These are phyloP conservation scores for Pteronura brasiliensis DNA, from an alignment of 2,113 vertebrate species.

Conservation along the genomic window DNA sequence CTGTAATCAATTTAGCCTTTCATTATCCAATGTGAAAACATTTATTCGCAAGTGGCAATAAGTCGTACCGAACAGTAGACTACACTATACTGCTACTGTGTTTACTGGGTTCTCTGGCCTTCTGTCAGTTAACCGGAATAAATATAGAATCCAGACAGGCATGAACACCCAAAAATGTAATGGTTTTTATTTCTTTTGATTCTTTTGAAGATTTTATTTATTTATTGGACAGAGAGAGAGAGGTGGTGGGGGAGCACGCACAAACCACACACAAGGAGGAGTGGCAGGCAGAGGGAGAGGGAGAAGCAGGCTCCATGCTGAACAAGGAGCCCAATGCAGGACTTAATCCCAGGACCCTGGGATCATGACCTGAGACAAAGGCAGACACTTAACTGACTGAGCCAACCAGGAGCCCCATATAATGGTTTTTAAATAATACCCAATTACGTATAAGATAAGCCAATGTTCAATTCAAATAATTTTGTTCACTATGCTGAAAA, in stretches of 20 bases:
- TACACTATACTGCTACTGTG: not conserved
- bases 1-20: constrained; percentile 39
- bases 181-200: not conserved
- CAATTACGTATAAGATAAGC: not conserved
- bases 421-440: not conserved
- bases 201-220: too few relatives aligned
- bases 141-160: not conserved
- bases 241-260: too few relatives aligned
- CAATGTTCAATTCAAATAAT: not conserved
- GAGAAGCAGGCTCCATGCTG: not conserved
- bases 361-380: too few relatives aligned
- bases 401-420: not conserved
- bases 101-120: not conserved
- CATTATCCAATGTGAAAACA: constrained; percentile 36
- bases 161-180: not conserved
- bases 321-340: too few relatives aligned
- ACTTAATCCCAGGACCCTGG: too few relatives aligned
- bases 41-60: constrained; percentile 40
- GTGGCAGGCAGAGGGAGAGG: not conserved
- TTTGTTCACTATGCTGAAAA: not conserved
- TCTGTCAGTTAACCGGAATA: not conserved
- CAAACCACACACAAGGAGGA: too few relatives aligned
- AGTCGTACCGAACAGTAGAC: not conserved
- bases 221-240: too few relatives aligned
- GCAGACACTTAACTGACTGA: too few relatives aligned